Evolutionary conservation across 2,888 invertebrate species (phyloP), one percentile per base, ranked within the genome.

Genomic region (Vesta saturnalis): DNA sequence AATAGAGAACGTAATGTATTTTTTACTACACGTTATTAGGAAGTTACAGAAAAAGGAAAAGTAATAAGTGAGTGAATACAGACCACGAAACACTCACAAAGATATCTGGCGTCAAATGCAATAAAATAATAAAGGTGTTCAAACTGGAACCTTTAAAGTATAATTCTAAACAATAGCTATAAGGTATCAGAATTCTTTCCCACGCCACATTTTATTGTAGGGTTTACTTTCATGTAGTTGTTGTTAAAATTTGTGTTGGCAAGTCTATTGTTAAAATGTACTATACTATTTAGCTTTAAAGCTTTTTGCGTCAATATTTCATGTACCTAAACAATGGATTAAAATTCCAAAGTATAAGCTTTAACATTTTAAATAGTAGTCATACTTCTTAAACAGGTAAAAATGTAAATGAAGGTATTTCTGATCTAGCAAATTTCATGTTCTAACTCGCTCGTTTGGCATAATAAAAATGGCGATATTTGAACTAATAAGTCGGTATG

Each of bases 51-150:
- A n/a, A n/a, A n/a, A n/a, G n/a, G n/a, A n/a, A n/a, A n/a, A n/a
- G n/a, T n/a, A n/a, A n/a, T n/a, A n/a, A n/a, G n/a, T n/a, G n/a
- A n/a, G n/a, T n/a, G n/a, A n/a, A n/a, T n/a, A n/a, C n/a, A n/a
- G n/a, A 18, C 21, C 52, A 21, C 19, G 19, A 52, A 52, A 8
- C 19, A 12, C 4, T 52, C 12, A 19, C 52, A 52, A 52, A 52
- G 19, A 4, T 1, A 5, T 10, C 61, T 61, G 61, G 61, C 61
- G 61, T 61, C 61, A 54, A 61, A 21, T 6, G 18, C 35, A 61
- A 61, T 61, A 61, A 54, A 61, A 61, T n/a, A 21, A 61, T 52
- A 61, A 61, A 61, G 54, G 21, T 61, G 61, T 61, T 61, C 14
- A 61, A 19, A 52, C 35, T 30, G n/a, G 54, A 19, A 4, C 19